Evolutionary conservation across 1,140 invertebrate species (phyloP).

Genomic region (Drosophila burlai): DNA sequence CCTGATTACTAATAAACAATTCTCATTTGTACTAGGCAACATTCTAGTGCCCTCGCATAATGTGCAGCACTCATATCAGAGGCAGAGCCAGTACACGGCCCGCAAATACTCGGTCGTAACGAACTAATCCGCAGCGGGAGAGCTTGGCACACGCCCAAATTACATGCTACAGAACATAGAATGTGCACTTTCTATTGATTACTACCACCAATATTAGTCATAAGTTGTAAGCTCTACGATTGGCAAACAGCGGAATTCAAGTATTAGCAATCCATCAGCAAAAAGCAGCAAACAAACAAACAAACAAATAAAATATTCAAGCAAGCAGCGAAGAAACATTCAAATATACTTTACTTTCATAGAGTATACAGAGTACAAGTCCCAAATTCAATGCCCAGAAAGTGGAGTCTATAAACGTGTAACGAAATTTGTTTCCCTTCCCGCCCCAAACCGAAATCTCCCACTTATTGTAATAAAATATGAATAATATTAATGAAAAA

Average conservation of each 20-base stretch:
- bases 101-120: conserved; percentile 84
- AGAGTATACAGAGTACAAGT: conserved; percentile 27
- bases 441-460: conserved; percentile 41
- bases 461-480: conserved; percentile 56
- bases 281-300: conserved; percentile 13
- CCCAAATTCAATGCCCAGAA: conserved; percentile 64
- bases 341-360: conserved; percentile 19
- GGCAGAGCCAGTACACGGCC: conserved; percentile 81
- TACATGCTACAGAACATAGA: conserved; percentile 36
- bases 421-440: conserved; percentile 55
- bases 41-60: conserved; percentile 83
- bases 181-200: conserved; percentile 55
- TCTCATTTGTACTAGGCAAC: conserved; percentile 78
- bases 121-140: conserved; percentile 60
- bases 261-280: conserved; percentile 65
- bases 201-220: conserved; percentile 66
- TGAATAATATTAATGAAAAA: conserved; percentile 70
- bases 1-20: conserved; percentile 69
- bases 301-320: conserved; percentile 8
- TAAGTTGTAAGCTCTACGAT: conserved; percentile 76
- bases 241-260: conserved; percentile 63
- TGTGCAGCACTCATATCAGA: conserved; percentile 82
- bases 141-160: conserved; percentile 43
- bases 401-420: conserved; percentile 77
- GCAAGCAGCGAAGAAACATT: conserved; percentile 9